Base-by-base conservation (phyloP, 1,140 invertebrate species). In the Hylaeus volcanicus region DNA sequence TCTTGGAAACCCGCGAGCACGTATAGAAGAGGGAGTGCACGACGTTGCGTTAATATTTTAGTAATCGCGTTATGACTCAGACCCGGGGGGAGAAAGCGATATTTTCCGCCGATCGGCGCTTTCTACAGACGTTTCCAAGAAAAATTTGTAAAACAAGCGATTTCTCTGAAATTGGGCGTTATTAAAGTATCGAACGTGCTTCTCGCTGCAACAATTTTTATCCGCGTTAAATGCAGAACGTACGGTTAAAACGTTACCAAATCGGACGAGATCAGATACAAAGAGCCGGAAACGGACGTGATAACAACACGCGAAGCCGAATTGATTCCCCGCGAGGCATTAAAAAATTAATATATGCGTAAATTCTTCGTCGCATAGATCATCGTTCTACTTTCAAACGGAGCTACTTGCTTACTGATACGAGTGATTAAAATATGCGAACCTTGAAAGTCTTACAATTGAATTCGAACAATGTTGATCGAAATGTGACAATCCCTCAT, bases 221-320 rank as follows among this genome's bases (percentile, higher is more conserved):
- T 41, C 4, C 43, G 9, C 39, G n/a, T 12, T 51, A 26, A 37
- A 69, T n/a, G 5, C 15, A 12, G 3, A 26, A 15, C n/a, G 14
- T 71, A n/a, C 9, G 26, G 15, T 41, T 12, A 15, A n/a, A n/a
- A 26, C 66, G 37, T 53, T 43, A 64, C 37, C 6, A 48, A 4
- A 63, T 63, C 58, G 37, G n/a, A 15, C 37, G 8, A 65, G 60
- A 73, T 48, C 37, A 5, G 61, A 74, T 79, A 79, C 51, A 79
- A 66, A 74, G 71, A 56, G 6, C 61, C 60, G 77, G 77, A 79
- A 74, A 53, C 71, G 77, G 77, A 79, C 74, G 77, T 39, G 71
- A 61, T 56, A 79, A 71, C 45, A 39, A 65, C 60, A n/a, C 65
- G 73, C 41, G 61, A 41, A 55, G 61, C 55, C 39, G 51, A 43